phyloP scores from a whole-genome alignment of 2,113 vertebrate genomes.

The Loxodonta africana region DNA sequence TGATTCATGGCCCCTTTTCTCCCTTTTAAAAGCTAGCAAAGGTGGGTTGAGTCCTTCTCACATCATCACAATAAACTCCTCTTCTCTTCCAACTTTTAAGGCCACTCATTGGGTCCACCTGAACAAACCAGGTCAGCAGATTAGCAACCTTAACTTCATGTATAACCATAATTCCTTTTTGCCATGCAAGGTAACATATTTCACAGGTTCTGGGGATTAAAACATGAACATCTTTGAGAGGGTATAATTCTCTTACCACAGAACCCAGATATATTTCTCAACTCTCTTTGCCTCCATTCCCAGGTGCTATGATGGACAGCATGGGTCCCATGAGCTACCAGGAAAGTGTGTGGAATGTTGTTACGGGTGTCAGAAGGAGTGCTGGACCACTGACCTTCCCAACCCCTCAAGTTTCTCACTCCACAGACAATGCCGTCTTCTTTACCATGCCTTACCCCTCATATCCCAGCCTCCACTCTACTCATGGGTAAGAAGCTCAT shows the following conservation, averaged over 20 bases:
- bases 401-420: not conserved
- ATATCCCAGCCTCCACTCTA: not conserved
- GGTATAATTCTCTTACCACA: not conserved
- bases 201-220: not conserved
- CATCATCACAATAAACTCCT: not conserved
- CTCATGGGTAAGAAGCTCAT: not conserved
- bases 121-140: not conserved
- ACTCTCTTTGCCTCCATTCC: not conserved
- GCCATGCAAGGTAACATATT: not conserved
- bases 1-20: not conserved
- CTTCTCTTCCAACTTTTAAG: not conserved
- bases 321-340: not conserved
- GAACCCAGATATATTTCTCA: not conserved
- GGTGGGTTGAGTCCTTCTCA: not conserved
- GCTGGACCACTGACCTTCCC: not conserved
- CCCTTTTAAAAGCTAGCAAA: not conserved
- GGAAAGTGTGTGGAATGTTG: accelerated
- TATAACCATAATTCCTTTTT: not conserved
- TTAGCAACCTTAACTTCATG: not conserved
- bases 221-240: not conserved
- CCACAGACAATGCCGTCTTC: not conserved
- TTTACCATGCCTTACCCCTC: not conserved
- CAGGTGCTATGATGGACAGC: not conserved
- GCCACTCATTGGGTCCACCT: not conserved
- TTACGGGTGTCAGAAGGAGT: not conserved